These are phyloP conservation scores for Acrobasis repandana DNA, from an alignment of 2,888 invertebrate species.

Conservation along the genomic window DNA sequence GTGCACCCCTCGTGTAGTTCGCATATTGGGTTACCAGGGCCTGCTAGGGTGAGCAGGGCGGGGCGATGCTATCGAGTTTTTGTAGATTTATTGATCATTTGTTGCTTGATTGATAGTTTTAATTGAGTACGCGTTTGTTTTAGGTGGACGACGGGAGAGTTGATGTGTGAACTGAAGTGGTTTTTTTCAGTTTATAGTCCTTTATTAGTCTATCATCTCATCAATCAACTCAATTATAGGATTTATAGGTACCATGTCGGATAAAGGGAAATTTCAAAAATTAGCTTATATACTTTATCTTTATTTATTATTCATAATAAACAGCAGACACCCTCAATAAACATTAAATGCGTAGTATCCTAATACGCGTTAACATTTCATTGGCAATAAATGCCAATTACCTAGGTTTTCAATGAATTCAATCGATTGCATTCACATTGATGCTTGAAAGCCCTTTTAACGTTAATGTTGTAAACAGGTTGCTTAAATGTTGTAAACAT, in stretches of 20 bases:
- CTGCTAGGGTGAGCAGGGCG: conserved; percentile 48
- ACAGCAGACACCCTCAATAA: too few species aligned
- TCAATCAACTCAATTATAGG: too few species aligned
- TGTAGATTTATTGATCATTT: conserved; percentile 58
- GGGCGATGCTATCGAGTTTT: conserved; percentile 60
- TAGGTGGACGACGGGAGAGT: neutral
- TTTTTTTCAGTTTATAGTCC: too few species aligned
- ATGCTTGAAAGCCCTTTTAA: neutral
- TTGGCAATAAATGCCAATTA: conserved; percentile 14
- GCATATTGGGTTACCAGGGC: conserved; percentile 57
- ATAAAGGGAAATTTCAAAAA: too few species aligned
- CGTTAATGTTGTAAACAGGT: neutral
- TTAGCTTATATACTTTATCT: too few species aligned
- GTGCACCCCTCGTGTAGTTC: conserved; percentile 54
- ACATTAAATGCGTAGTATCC: neutral
- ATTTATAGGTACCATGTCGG: too few species aligned
- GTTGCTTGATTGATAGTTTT: conserved; percentile 60
- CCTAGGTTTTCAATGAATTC: conserved; percentile 1
- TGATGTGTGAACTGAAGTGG: too few species aligned
- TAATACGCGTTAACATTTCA: conserved; percentile 8
- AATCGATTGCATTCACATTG: neutral
- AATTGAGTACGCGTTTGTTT: conserved; percentile 34
- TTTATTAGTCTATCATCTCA: too few species aligned
- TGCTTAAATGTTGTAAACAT: neutral
- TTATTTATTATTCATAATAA: too few species aligned